Percentiles rank a stretch among this genome's conserved stretches.
Conservation (phyloP, 1,140 invertebrate species). For the Brachionus sp. region DNA sequence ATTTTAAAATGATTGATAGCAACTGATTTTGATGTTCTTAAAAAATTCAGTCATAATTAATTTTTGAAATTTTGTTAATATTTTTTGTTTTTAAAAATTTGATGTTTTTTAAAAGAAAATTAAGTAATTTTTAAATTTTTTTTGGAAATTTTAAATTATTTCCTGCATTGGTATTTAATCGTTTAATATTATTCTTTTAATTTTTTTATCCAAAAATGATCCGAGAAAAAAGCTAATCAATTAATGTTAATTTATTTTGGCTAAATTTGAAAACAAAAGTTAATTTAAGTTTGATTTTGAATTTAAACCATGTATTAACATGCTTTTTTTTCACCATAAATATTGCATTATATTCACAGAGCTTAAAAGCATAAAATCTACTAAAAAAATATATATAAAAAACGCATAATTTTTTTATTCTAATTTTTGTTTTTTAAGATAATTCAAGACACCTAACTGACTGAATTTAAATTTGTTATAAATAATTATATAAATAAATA, state of each 20-base stretch:
- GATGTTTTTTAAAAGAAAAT: no score
- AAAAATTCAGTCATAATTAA: no score
- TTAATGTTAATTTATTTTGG: neutral
- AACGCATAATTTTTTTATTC: slow-evolving; percentile 24
- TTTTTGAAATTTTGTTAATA: no score
- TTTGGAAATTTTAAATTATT: no score
- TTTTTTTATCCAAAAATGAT: no score
- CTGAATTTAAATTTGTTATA: neutral
- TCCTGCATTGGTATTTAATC: no score
- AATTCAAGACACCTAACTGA: neutral
- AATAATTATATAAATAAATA: neutral
- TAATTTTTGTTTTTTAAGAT: neutral
- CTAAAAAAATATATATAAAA: neutral
- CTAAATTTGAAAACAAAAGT: neutral
- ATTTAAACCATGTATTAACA: neutral
- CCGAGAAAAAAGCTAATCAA: no score
- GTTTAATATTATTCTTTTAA: no score
- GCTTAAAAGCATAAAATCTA: neutral
- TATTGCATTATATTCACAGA: neutral
- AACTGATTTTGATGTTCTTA: no score
- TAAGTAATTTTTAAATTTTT: no score
- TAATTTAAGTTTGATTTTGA: neutral
- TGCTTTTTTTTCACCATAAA: neutral
- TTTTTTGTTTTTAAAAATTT: no score
- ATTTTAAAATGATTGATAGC: no score